These are phyloP conservation scores for Boleophthalmus pectinirostris DNA, from an alignment of 2,113 vertebrate genomes.

Conservation along the genomic window DNA sequence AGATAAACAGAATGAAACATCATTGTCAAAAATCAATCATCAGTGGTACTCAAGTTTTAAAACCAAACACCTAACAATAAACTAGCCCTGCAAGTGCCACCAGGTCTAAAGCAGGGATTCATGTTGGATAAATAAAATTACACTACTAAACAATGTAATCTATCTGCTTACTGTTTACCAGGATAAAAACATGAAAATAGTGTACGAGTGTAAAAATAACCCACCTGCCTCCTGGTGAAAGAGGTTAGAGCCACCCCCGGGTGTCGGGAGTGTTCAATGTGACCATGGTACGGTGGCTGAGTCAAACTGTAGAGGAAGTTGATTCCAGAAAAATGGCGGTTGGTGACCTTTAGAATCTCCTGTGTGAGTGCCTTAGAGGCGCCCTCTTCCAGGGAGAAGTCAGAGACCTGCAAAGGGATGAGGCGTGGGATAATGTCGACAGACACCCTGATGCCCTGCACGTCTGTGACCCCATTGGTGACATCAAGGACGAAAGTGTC, in stretches of 20 bases:
- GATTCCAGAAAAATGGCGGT: constrained; percentile 80
- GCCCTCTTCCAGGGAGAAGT: constrained; percentile 86
- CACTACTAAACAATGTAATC: not conserved
- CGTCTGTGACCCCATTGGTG: constrained; percentile 78
- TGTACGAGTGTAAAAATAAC: constrained; percentile 17
- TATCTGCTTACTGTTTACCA: not conserved
- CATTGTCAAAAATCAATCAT: not conserved
- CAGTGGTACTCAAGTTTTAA: too few species aligned
- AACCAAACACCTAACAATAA: too few species aligned
- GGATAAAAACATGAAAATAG: not conserved
- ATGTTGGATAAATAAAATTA: not conserved
- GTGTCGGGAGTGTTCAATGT: constrained; percentile 79
- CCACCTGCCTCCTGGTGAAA: constrained; percentile 89
- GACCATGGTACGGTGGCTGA: constrained; percentile 80
- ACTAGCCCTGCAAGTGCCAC: too few species aligned
- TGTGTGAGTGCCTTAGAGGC: constrained; percentile 78
- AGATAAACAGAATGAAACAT: constrained; percentile 37
- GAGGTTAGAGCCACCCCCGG: constrained; percentile 76
- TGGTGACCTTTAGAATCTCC: constrained; percentile 80
- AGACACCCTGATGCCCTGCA: constrained; percentile 75
- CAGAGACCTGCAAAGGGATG: constrained; percentile 83
- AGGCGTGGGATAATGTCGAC: constrained; percentile 82
- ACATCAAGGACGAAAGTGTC: constrained; percentile 82
- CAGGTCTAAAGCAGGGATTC: not conserved
- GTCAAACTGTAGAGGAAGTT: constrained; percentile 84